Conservation (phyloP, 2,888 invertebrate species). For the Hipparchia sbordonii region DNA sequence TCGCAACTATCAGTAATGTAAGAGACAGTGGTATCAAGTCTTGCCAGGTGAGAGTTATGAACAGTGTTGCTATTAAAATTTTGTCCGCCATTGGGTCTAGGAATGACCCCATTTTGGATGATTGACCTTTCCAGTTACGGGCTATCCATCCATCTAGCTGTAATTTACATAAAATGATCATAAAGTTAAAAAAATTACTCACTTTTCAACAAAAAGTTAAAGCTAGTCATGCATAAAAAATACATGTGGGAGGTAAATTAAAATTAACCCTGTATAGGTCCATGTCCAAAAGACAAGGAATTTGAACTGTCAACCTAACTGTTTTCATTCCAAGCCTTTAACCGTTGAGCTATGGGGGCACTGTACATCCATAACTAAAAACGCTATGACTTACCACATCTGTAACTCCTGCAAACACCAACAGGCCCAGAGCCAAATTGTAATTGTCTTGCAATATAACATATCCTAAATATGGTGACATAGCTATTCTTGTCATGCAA, state of each 20-base stretch:
- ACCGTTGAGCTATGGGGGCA: neutral
- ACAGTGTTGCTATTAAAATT: conserved; percentile 93
- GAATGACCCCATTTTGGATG: conserved; percentile 96
- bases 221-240: no score
- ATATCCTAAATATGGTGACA: conserved; percentile 95
- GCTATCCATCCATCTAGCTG: conserved; percentile 98
- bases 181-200: no score
- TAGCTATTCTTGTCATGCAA: conserved; percentile 91
- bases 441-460: conserved; percentile 93
- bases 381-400: conserved; percentile 87
- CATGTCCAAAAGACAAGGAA: no score
- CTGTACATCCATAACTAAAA: no score
- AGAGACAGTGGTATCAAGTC: conserved; percentile 91
- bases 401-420: conserved; percentile 94
- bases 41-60: conserved; percentile 93
- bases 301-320: no score
- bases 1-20: conserved; percentile 90
- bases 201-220: no score
- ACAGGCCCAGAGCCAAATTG: conserved; percentile 89
- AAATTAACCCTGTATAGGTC: no score
- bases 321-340: neutral
- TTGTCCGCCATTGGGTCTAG: conserved; percentile 99
- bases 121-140: conserved; percentile 94
- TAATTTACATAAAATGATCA: neutral
- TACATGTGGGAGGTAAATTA: no score